phyloP scores from a whole-genome alignment of 1,140 invertebrate genomes.

The Zaprionus davidi region DNA sequence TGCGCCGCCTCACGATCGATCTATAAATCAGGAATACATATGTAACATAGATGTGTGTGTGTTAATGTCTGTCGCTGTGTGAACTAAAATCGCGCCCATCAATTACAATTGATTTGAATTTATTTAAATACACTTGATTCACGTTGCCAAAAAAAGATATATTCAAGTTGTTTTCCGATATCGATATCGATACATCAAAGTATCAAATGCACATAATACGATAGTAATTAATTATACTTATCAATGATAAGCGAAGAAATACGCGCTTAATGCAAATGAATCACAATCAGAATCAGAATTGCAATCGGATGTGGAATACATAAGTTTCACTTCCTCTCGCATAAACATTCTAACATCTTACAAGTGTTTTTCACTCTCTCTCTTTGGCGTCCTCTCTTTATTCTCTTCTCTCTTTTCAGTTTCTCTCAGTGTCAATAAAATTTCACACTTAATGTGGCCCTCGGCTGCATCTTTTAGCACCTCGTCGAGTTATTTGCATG shows the following conservation, averaged over 20 bases:
- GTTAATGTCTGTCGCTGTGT: neutral
- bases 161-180: slow-evolving; percentile 23
- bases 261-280: slow-evolving; percentile 63
- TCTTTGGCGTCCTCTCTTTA: neutral
- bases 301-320: slow-evolving; percentile 15
- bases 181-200: slow-evolving; percentile 72
- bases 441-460: slow-evolving; percentile 52
- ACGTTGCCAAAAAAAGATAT: slow-evolving; percentile 30
- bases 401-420: slow-evolving; percentile 2
- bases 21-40: slow-evolving; percentile 36
- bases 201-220: slow-evolving; percentile 52
- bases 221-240: slow-evolving; percentile 76
- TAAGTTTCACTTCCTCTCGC: slow-evolving; percentile 9
- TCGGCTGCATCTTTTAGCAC: slow-evolving; percentile 66
- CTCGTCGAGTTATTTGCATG: slow-evolving; percentile 66
- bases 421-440: slow-evolving; percentile 20
- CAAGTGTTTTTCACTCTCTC: no score
- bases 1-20: slow-evolving; percentile 29
- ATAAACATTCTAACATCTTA: neutral
- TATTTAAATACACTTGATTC: slow-evolving; percentile 79
- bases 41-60: slow-evolving; percentile 1
- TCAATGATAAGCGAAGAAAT: slow-evolving; percentile 52
- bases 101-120: slow-evolving; percentile 80
- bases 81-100: slow-evolving; percentile 47
- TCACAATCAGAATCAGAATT: slow-evolving; percentile 55